Percentiles rank a stretch among this genome's conserved stretches.
phyloP scores from a whole-genome alignment of 2,113 vertebrate genomes.

The Antechinus flavipes region DNA sequence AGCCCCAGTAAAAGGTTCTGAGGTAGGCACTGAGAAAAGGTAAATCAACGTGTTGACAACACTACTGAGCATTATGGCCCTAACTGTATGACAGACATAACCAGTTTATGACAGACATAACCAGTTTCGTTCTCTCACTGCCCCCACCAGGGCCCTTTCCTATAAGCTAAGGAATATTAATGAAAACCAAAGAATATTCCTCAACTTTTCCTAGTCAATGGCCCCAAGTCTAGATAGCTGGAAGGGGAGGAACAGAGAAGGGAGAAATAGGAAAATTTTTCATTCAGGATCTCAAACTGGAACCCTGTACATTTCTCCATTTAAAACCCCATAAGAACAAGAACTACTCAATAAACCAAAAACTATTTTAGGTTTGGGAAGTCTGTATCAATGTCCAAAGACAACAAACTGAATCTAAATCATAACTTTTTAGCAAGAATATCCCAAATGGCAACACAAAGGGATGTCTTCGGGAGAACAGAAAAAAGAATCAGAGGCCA shows the following conservation, averaged over 20 bases:
- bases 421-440: not conserved
- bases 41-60: slow-evolving; percentile 18
- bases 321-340: not conserved
- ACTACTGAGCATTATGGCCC: slow-evolving; percentile 40
- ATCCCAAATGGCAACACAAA: not conserved
- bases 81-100: not conserved
- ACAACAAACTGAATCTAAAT: not conserved
- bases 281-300: not conserved
- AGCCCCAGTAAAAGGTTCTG: slow-evolving; percentile 54
- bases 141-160: not conserved
- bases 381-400: not conserved
- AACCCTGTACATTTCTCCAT: not conserved
- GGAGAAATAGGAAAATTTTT: not conserved
- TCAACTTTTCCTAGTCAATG: not conserved
- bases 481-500: not conserved
- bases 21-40: slow-evolving; percentile 56
- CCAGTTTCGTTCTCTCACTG: slow-evolving; percentile 28
- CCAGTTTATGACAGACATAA: not conserved
- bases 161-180: too few relatives aligned
- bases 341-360: not conserved
- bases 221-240: not conserved
- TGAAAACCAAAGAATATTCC: not conserved
- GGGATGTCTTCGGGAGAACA: not conserved
- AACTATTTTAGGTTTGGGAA: not conserved
- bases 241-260: not conserved